A percentile compares a stretch with the other conserved stretches of the same genome.
Evolutionary conservation across 2,888 invertebrate species (phyloP).

Genomic region (Criorhina ranunculi): DNA sequence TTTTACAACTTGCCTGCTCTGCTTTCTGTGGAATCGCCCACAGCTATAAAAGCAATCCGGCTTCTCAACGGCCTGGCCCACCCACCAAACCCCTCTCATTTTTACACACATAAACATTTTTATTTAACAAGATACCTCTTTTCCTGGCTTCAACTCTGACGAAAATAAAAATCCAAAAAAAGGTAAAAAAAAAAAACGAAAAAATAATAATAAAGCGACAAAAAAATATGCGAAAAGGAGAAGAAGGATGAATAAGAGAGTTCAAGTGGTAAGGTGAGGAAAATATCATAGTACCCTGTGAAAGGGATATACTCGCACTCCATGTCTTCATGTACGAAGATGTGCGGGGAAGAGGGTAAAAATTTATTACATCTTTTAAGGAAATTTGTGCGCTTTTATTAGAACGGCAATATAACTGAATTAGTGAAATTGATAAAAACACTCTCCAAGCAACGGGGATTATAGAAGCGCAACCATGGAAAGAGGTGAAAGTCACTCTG

Average conservation of each 20-base stretch:
- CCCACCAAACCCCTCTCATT: constrained; percentile 2
- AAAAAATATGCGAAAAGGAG: constrained; percentile 29
- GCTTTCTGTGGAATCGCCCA: constrained; percentile 51
- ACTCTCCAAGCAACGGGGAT: constrained; percentile 6
- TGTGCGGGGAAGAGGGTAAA: constrained; percentile 23
- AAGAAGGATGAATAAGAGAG: background rate
- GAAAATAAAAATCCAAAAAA: constrained; percentile 38
- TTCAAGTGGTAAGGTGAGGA: constrained; percentile 19
- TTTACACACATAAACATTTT: constrained; percentile 60
- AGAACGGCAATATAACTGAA: constrained; percentile 59
- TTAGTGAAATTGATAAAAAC: constrained; percentile 60
- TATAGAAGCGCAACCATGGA: background rate
- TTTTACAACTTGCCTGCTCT: constrained; percentile 40
- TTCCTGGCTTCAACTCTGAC: constrained; percentile 1
- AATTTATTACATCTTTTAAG: constrained; percentile 70
- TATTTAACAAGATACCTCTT: constrained; percentile 45
- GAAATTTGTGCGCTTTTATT: constrained; percentile 66
- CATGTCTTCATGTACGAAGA: too few relatives aligned
- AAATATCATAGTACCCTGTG: constrained; percentile 20
- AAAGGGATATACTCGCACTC: background rate
- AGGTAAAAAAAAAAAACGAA: constrained; percentile 28
- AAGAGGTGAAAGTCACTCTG: background rate
- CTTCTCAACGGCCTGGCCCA: constrained; percentile 27
- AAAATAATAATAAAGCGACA: constrained; percentile 46
- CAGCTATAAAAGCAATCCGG: constrained; percentile 54